Base-by-base conservation (phyloP, 2,888 invertebrate genomes). In the Diaprepes abbreviatus region DNA sequence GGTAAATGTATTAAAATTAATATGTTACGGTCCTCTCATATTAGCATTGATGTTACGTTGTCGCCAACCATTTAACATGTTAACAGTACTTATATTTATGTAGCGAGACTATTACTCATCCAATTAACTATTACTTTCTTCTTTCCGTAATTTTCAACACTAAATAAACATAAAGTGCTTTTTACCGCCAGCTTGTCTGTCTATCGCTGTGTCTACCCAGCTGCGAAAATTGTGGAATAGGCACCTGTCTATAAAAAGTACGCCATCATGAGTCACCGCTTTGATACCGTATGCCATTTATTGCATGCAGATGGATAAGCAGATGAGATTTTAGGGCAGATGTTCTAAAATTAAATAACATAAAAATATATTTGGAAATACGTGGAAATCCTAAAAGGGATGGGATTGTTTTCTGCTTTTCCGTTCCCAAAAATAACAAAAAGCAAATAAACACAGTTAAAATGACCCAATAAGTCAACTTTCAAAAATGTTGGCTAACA, bases 261-360 rank as follows among this genome's bases (percentile, higher is more conserved):
- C 38, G 28, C 40, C 38, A 36, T 57, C 24, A 24, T 57, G 57
- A 57, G 40, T 57, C 57, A 57, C 36, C 21, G 14, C 19, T 19
- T 4, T 24, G 40, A 57, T 57, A 28, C 38, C 57, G 28, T 40
- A 24, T 40, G 40, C 57, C 21, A 55, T 55, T 38, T 24, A n/a
- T 38, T 57, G 10, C 21, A 14, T 40, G 57, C 24, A 28, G 57
- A 57, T 36, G 57, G 57, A 24, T 24, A 24, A n/a, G 17, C 60
- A 60, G 19, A 59, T 33, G 48, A 48, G 60, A 48, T 48, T 59
- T 60, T 35, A 60, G 14, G 60, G 21, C 60, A 60, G 60, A 33
- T 60, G 55, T 28, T 28, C 24, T 24, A n/a, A n/a, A n/a, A n/a
- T n/a, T n/a, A n/a, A n/a, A n/a, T n/a, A n/a, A n/a, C n/a, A n/a